Evolutionary conservation across 2,797 vertebrate genomes (phyloP).

Genomic region (Masticophis lateralis): DNA sequence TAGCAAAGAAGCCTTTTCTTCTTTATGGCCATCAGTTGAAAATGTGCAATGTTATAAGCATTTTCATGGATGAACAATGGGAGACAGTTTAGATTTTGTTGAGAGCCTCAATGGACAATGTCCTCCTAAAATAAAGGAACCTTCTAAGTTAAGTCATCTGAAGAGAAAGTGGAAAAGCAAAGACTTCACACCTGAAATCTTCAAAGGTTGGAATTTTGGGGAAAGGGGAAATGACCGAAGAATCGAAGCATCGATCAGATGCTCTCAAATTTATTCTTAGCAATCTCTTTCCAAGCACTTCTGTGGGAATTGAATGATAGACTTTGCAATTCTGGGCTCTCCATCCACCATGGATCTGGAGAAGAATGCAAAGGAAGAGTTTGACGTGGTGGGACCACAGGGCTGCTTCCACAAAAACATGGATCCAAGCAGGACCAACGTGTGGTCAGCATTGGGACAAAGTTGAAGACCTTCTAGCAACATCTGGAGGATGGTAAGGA

Average conservation of each 20-base stretch:
- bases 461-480: background rate
- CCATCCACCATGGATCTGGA: background rate
- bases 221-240: background rate
- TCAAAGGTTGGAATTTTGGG: background rate
- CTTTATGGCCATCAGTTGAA: conserved; percentile 67
- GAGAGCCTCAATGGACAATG: background rate
- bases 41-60: conserved; percentile 66
- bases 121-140: background rate
- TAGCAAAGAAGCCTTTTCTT: conserved; percentile 74
- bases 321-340: background rate
- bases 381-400: background rate
- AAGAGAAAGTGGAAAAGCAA: background rate
- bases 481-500: background rate
- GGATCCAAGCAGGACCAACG: background rate
- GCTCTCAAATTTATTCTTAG: background rate
- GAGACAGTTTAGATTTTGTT: background rate
- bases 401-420: background rate
- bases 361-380: background rate
- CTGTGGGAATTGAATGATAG: background rate
- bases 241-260: background rate
- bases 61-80: conserved; percentile 53
- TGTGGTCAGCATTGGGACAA: background rate
- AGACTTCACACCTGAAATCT: background rate
- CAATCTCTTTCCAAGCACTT: background rate
- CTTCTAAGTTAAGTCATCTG: background rate